Percentiles rank a stretch among this genome's conserved stretches.
phyloP scores from a whole-genome alignment of 2,888 invertebrate genomes.

The Corythucha ciliata region DNA sequence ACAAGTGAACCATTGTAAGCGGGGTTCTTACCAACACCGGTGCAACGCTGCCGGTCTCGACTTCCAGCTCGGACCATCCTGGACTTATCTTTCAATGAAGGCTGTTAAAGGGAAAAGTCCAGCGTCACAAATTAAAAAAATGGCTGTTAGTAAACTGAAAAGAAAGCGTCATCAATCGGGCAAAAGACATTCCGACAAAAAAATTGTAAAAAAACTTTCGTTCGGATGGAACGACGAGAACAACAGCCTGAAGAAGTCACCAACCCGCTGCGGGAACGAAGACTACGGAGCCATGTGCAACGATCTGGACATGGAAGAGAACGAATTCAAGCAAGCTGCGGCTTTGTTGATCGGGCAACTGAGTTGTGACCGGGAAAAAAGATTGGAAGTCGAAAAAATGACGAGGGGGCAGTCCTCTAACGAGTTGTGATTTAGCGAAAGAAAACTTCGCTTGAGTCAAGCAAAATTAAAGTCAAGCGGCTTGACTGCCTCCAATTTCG shows the following conservation, averaged over 20 bases:
- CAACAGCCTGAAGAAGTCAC: too few relatives aligned
- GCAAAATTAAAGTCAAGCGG: too few relatives aligned
- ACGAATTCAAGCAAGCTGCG: neutral
- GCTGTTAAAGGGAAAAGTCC: constrained; percentile 8
- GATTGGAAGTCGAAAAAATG: too few relatives aligned
- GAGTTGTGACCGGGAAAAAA: neutral
- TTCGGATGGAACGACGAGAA: too few relatives aligned
- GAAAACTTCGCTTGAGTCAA: too few relatives aligned
- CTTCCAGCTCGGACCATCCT: neutral
- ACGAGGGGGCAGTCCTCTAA: too few relatives aligned
- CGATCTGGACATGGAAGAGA: constrained; percentile 21
- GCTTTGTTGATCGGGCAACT: neutral
- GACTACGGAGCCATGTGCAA: constrained; percentile 23
- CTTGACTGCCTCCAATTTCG: too few relatives aligned
- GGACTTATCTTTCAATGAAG: constrained; percentile 1
- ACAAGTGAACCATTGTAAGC: constrained; percentile 11
- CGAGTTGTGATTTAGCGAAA: neutral
- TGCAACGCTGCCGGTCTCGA: neutral
- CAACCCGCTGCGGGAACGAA: neutral
- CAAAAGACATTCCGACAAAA: too few relatives aligned
- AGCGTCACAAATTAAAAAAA: neutral
- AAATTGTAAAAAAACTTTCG: too few relatives aligned
- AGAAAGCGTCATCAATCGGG: neutral
- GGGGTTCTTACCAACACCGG: neutral
- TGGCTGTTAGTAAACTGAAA: neutral